phyloP scores from a whole-genome alignment of 2,888 invertebrate species.

The Hipparchia sbordonii region DNA sequence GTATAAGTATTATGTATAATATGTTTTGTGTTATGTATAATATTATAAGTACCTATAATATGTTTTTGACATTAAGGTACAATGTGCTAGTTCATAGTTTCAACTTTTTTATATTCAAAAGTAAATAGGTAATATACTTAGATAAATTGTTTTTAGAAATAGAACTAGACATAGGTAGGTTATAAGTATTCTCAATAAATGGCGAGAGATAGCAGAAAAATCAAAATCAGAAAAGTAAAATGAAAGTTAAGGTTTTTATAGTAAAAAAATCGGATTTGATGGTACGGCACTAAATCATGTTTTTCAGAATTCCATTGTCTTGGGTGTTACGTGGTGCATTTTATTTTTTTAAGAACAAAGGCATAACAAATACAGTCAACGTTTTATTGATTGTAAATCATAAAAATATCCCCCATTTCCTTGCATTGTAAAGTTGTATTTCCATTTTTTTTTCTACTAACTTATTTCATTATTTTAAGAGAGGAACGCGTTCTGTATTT shows the following conservation, averaged over 20 bases:
- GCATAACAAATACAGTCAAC: constrained; percentile 37
- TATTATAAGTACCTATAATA: no score
- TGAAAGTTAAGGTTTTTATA: background rate
- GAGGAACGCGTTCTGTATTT: no score
- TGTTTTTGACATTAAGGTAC: no score
- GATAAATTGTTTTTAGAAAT: no score
- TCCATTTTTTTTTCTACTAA: background rate
- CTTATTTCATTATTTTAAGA: background rate
- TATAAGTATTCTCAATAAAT: no score
- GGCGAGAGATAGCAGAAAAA: no score
- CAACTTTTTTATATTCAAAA: no score
- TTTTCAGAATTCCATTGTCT: constrained; percentile 32
- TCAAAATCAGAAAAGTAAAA: background rate
- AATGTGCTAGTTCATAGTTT: no score
- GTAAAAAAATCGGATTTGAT: background rate
- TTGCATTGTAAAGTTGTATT: background rate
- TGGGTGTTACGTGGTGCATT: constrained; percentile 14
- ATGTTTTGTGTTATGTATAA: no score
- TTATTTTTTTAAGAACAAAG: constrained; percentile 37
- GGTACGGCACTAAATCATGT: background rate
- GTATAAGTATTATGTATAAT: no score
- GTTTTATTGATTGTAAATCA: constrained; percentile 33
- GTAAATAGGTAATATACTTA: no score
- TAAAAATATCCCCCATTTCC: constrained; percentile 12
- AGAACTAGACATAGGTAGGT: no score